Percentiles rank a stretch among this genome's conserved stretches.
phyloP scores from a whole-genome alignment of 2,113 vertebrate genomes.

The Eidolon helvum region DNA sequence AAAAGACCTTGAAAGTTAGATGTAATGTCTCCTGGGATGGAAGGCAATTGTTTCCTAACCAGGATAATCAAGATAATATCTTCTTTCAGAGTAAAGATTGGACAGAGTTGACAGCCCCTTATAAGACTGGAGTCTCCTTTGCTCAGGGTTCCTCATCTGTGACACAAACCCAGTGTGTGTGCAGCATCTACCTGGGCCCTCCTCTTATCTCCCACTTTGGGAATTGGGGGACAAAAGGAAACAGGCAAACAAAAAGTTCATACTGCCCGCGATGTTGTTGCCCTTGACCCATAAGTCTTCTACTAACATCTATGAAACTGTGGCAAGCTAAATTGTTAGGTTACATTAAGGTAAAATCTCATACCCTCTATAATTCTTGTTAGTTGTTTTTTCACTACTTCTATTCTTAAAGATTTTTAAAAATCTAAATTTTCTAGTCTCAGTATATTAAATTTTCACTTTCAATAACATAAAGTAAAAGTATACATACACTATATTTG shows the following conservation, averaged over 20 bases:
- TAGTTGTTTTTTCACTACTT: not conserved
- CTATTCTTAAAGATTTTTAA: not conserved
- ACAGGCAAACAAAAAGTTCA: not conserved
- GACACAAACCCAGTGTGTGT: not conserved
- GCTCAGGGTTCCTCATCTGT: not conserved
- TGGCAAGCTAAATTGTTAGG: not conserved
- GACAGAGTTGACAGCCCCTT: not conserved
- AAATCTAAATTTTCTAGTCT: not conserved
- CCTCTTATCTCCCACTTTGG: not conserved
- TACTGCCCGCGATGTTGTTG: not conserved
- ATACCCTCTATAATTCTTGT: not conserved
- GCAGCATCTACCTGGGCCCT: accelerated
- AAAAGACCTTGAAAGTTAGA: not conserved
- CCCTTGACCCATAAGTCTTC: not conserved
- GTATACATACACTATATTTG: not conserved
- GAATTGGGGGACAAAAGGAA: not conserved
- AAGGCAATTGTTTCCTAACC: not conserved
- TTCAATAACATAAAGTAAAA: not conserved
- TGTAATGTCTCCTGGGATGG: not conserved
- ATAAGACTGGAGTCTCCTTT: not conserved
- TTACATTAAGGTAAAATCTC: not conserved
- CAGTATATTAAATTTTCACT: not conserved
- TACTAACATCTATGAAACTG: not conserved
- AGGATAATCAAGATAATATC: not conserved
- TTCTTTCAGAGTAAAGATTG: not conserved